Percentiles rank a stretch among this genome's conserved stretches.
These are phyloP conservation scores for Rhizomys pruinosus DNA, from an alignment of 2,113 vertebrate genomes.

Conservation along the genomic window DNA sequence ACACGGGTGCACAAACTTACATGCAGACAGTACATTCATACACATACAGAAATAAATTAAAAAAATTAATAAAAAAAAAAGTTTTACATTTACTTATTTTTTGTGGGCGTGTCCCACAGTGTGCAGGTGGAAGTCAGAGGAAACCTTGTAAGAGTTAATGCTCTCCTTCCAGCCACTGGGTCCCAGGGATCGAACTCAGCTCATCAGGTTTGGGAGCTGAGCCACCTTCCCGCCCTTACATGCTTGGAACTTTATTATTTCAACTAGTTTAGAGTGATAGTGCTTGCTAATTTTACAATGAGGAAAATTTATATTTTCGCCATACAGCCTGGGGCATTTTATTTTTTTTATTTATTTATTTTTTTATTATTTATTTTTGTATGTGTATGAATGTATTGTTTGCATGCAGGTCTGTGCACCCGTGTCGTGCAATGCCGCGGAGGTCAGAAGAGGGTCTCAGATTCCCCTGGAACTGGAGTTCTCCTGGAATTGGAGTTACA, in stretches of 20 bases:
- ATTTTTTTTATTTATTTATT: no score
- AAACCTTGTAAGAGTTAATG: background rate
- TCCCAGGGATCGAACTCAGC: background rate
- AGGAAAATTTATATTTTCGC: background rate
- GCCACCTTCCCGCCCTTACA: background rate
- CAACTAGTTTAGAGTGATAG: background rate
- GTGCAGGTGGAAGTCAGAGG: background rate
- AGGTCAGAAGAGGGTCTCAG: no score
- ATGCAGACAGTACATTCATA: no score
- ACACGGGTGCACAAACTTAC: no score
- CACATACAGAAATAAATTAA: no score
- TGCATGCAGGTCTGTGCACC: no score
- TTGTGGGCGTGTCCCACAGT: background rate
- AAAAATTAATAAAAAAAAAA: no score
- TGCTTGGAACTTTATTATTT: conserved; percentile 2
- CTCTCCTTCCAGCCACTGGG: background rate
- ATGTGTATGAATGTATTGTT: no score
- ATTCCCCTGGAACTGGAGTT: no score
- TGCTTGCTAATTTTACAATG: background rate
- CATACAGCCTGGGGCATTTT: background rate
- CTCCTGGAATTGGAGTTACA: no score
- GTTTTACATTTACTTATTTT: background rate
- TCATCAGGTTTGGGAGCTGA: background rate
- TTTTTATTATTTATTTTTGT: no score
- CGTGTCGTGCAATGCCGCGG: no score